Base-by-base conservation (phyloP, 1,140 invertebrate species). In the Penaeus chinensis region DNA sequence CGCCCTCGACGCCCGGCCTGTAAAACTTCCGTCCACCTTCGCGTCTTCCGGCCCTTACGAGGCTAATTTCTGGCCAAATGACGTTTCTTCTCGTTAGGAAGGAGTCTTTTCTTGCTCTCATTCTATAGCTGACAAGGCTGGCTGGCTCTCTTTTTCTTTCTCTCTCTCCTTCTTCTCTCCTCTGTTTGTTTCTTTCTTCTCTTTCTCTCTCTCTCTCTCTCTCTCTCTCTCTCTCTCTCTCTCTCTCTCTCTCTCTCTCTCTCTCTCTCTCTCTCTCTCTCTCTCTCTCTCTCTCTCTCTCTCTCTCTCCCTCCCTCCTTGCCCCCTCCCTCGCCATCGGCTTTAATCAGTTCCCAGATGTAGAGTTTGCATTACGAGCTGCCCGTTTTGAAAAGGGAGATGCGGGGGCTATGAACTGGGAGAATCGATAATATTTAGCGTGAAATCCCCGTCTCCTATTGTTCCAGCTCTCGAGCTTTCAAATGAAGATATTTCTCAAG, bases 401-500 rank as follows among this genome's bases (percentile, higher is more conserved):
- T 42, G 77, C 20, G 71, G 77, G 77, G 24, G 74, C 42, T 71
- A 81, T 79, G 87, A 81, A 77, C 76, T 65, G 85, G 71, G 82
- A 80, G 65, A 84, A 88, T 88, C 87, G 87, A 88, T 88, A 88
- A 84, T 88, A 88, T 88, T 88, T 88, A 88, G 87, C 87, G 82
- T 88, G 87, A 88, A 88, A 88, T 84, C 82, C 87, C 80, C 82
- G 87, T 84, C 87, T 69, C 54, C 87, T 27, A 88, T 88, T 88
- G 87, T 88, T 88, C 87, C 76, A 69, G 54, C 65, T 69, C 87
- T 84, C 77, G 60, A 84, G 87, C 77, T 88, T 84, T 84, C 87
- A 84, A 88, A 88, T 88, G 87, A 88, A 88, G 82, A 88, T 88
- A 88, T 88, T 88, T 84, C 74, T 88, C 87, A 80, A 88, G 87